phyloP scores from a whole-genome alignment of 2,113 vertebrate genomes.

The Rhabdomys dilectus region DNA sequence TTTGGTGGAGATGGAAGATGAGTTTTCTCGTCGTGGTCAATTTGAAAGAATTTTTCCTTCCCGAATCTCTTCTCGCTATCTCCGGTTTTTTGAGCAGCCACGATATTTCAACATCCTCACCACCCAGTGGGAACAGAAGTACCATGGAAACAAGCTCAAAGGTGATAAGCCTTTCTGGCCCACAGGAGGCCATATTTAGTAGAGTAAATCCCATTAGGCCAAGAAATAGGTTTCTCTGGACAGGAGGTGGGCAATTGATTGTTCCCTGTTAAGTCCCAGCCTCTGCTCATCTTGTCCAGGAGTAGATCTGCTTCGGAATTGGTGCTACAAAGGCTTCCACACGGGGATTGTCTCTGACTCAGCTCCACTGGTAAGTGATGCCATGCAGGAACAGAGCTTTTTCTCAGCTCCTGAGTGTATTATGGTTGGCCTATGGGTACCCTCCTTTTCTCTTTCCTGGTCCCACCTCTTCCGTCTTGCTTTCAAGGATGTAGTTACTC shows the following conservation, averaged over 20 bases:
- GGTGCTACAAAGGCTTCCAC: slow-evolving; percentile 89
- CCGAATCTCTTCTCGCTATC: slow-evolving; percentile 91
- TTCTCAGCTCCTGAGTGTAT: background rate
- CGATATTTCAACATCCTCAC: slow-evolving; percentile 96
- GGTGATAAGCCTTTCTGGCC: slow-evolving; percentile 83
- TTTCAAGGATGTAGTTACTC: slow-evolving; percentile 58
- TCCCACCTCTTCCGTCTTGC: background rate
- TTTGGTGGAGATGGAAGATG: slow-evolving; percentile 94
- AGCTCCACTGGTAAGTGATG: slow-evolving; percentile 83
- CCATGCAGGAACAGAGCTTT: background rate
- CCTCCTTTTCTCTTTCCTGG: background rate
- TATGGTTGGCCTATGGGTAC: background rate
- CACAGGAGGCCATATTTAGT: slow-evolving; percentile 50
- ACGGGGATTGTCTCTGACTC: slow-evolving; percentile 80
- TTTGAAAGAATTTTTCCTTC: slow-evolving; percentile 96
- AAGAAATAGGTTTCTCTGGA: slow-evolving; percentile 61
- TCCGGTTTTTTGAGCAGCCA: slow-evolving; percentile 95
- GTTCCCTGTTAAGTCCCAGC: slow-evolving; percentile 47
- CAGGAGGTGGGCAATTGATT: background rate
- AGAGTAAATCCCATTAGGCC: slow-evolving; percentile 68
- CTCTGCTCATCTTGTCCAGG: slow-evolving; percentile 79
- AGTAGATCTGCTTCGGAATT: slow-evolving; percentile 87
- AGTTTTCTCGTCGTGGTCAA: slow-evolving; percentile 92
- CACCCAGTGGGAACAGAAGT: slow-evolving; percentile 95
- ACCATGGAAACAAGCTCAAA: slow-evolving; percentile 90